A percentile compares a stretch with the other conserved stretches of the same genome.
phyloP scores from a whole-genome alignment of 2,797 vertebrate genomes.

The Protonibea diacanthus region DNA sequence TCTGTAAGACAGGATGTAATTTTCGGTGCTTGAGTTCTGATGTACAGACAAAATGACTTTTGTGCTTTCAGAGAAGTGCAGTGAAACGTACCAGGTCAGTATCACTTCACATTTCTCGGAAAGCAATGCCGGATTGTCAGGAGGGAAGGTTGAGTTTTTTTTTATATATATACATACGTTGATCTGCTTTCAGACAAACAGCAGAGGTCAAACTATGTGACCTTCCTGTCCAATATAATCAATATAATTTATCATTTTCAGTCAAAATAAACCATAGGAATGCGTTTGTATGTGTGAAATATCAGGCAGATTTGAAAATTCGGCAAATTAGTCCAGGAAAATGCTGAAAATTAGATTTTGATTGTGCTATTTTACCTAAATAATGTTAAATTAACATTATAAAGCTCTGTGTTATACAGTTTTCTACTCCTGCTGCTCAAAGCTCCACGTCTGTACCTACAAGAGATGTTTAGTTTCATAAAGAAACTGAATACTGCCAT shows the following conservation, averaged over 20 bases:
- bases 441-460: not conserved
- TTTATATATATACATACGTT: not conserved
- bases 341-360: not conserved
- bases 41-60: constrained; percentile 36
- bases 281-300: no score
- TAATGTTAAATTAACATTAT: constrained; percentile 1
- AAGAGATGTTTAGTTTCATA: not conserved
- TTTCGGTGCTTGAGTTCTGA: constrained; percentile 38
- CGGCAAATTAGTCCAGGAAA: not conserved
- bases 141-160: not conserved
- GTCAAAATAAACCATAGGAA: no score
- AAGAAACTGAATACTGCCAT: constrained; percentile 49
- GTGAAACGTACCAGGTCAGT: constrained; percentile 32
- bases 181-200: constrained; percentile 10
- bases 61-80: constrained; percentile 19
- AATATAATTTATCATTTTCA: no score
- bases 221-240: not conserved
- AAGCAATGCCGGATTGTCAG: constrained; percentile 6
- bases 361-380: not conserved
- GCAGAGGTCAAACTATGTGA: not conserved
- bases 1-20: constrained; percentile 52
- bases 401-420: not conserved
- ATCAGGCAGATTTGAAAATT: no score
- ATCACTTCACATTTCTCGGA: constrained; percentile 68
- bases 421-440: not conserved